A percentile compares a stretch with the other conserved stretches of the same genome.
Evolutionary conservation across 2,113 vertebrate species (phyloP).

Genomic region (Hoplias malabaricus): DNA sequence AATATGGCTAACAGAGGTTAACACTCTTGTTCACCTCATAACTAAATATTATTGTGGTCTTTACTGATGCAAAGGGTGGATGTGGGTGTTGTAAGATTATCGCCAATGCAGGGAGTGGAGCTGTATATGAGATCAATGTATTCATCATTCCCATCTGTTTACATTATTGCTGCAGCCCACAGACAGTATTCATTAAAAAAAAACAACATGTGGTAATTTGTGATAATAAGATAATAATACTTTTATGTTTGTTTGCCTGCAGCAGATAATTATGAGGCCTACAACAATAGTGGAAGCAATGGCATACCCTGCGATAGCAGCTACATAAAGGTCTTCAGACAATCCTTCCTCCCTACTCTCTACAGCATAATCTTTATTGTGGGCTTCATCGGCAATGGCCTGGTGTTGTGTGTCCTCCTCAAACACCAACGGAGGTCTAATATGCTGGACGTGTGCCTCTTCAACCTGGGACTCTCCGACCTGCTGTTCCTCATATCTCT

Average conservation of each 20-base stretch:
- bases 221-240: no score
- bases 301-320: constrained; percentile 11
- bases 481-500: constrained; percentile 81
- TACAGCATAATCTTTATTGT: constrained; percentile 78
- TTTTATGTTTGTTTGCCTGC: not conserved
- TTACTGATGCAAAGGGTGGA: no score
- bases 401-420: constrained; percentile 82
- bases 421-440: constrained; percentile 68
- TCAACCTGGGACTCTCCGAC: constrained; percentile 84
- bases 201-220: no score
- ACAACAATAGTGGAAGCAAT: not conserved
- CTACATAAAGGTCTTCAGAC: constrained; percentile 45
- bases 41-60: no score
- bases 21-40: no score
- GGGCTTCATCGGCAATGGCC: constrained; percentile 72
- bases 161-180: no score
- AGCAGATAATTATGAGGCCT: not conserved
- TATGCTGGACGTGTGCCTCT: constrained; percentile 82
- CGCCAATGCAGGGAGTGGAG: no score
- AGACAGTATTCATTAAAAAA: no score
- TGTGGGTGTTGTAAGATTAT: no score
- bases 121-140: no score
- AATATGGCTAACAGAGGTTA: no score
- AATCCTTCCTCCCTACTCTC: constrained; percentile 68
- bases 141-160: no score